Evolutionary conservation across 2,797 vertebrate genomes (phyloP).

Genomic region (Notamacropus eugenii): DNA sequence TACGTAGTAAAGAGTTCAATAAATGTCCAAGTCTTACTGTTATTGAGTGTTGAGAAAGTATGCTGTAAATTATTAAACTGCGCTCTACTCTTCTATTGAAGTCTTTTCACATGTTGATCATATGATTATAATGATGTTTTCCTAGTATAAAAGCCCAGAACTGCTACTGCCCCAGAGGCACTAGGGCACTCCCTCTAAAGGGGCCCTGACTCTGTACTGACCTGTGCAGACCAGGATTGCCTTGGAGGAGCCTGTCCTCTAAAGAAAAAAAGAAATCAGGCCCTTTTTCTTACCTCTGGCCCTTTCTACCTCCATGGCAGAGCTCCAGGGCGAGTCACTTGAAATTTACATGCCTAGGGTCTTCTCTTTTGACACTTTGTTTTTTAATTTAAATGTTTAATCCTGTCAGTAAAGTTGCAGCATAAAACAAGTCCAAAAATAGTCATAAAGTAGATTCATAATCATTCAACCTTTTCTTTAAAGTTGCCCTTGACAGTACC

Average conservation of each 20-base stretch:
- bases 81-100: background rate
- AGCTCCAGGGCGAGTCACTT: background rate
- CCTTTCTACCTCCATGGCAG: too few species aligned
- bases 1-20: background rate
- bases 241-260: background rate
- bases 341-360: background rate
- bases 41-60: background rate
- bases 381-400: background rate
- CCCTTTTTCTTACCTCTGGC: background rate
- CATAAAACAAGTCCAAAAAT: too few species aligned
- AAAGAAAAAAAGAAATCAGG: background rate
- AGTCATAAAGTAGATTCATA: background rate
- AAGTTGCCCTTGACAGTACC: slow-evolving; percentile 48
- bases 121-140: background rate
- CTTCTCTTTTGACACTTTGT: background rate
- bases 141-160: background rate
- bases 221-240: background rate
- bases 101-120: background rate
- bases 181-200: background rate
- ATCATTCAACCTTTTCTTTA: slow-evolving; percentile 27
- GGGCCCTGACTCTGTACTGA: background rate
- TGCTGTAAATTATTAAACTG: background rate
- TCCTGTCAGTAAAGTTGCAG: too few species aligned
- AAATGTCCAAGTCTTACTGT: background rate
- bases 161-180: background rate